These are phyloP conservation scores for Dryoscopus gambensis DNA, from an alignment of 2,113 vertebrate genomes.

Conservation along the genomic window DNA sequence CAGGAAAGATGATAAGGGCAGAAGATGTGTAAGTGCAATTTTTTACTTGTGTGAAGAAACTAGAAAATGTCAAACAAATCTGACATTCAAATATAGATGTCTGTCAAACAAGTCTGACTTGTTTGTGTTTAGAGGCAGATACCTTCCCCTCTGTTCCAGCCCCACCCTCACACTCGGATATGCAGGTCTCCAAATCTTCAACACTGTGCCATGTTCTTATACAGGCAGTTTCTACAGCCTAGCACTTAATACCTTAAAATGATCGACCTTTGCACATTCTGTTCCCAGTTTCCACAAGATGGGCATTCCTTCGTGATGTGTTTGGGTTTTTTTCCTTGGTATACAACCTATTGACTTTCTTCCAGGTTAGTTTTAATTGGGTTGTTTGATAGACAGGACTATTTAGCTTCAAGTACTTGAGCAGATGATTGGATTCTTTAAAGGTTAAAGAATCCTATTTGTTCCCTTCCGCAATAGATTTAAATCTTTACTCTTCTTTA, in stretches of 20 bases:
- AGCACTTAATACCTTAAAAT: not conserved
- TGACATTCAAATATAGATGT: not conserved
- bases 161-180: rapidly evolving
- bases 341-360: slow-evolving; percentile 51
- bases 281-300: not conserved
- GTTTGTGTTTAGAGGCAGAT: not conserved
- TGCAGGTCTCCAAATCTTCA: not conserved
- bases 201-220: not conserved
- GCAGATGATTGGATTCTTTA: slow-evolving; percentile 58
- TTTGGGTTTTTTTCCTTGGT: not conserved
- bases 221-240: not conserved
- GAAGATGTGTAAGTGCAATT: not conserved
- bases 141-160: not conserved
- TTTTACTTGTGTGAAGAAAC: not conserved
- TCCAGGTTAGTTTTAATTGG: slow-evolving; percentile 45
- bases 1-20: not conserved
- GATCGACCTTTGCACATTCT: not conserved
- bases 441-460: slow-evolving; percentile 61
- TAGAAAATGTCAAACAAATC: not conserved
- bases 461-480: slow-evolving; percentile 34
- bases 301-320: not conserved
- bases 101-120: not conserved
- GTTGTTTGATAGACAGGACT: slow-evolving; percentile 53
- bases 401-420: slow-evolving; percentile 58
- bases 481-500: slow-evolving; percentile 28